These are phyloP conservation scores for Notocelia uddmanniana DNA, from an alignment of 2,888 invertebrate genomes.

Conservation along the genomic window DNA sequence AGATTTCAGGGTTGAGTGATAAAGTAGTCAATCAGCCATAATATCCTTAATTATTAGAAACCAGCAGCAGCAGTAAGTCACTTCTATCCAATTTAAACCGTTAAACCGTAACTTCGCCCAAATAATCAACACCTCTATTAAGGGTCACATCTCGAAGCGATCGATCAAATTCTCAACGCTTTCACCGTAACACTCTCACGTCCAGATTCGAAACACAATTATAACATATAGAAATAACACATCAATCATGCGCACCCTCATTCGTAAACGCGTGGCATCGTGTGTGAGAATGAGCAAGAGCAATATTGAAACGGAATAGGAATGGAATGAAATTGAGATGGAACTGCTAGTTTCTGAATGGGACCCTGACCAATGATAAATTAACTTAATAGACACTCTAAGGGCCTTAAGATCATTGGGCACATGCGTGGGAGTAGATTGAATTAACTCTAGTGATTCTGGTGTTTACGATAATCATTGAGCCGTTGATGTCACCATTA, in stretches of 20 bases:
- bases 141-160: constrained; percentile 60
- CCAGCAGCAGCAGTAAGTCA: not conserved
- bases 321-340: not conserved
- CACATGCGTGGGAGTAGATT: constrained; percentile 47
- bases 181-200: constrained; percentile 60
- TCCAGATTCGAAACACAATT: not conserved
- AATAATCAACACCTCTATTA: constrained; percentile 45
- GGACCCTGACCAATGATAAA: constrained; percentile 68
- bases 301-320: not conserved
- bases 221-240: not conserved
- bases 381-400: constrained; percentile 74
- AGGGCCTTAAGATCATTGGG: constrained; percentile 56
- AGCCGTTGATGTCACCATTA: constrained; percentile 28
- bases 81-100: not conserved
- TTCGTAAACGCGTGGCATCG: not conserved
- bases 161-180: constrained; percentile 78
- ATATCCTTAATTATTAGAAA: not conserved
- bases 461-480: constrained; percentile 30
- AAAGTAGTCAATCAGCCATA: no score
- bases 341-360: not conserved
- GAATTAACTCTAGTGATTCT: constrained; percentile 38
- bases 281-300: not conserved
- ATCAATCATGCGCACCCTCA: not conserved
- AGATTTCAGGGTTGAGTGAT: no score
- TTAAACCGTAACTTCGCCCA: constrained; percentile 21